Base-by-base conservation (phyloP, 1,140 invertebrate species). In the Penaeus indicus region DNA sequence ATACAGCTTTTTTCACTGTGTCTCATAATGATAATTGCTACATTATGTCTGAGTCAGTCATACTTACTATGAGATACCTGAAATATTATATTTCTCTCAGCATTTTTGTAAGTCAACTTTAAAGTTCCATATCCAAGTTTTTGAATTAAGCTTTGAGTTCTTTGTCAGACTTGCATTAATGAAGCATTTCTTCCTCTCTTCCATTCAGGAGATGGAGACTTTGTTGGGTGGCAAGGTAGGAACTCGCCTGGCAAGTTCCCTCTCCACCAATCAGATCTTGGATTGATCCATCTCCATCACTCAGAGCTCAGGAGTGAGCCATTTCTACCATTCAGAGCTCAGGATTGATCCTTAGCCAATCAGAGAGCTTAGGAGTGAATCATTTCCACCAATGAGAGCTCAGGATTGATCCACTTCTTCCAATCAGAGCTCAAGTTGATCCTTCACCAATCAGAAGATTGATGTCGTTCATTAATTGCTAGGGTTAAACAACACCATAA, bases 161-260 rank as follows among this genome's bases (percentile, higher is more conserved):
- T 82, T 84, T 88, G 81, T 88, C 92, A 89, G 90, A 90, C 90
- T 90, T 90, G 81, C 85, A 87, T 89, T 85, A 91, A 90, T 92
- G 91, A 91, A 91, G 90, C 86, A 90, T 92, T 90, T 91, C 91
- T 91, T 91, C 91, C 89, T 89, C 90, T 91, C 90, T 90, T 91
- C 91, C 91, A 93, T 93, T 93, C 94, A 96, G 95, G 95, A 94
- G 95, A 95, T 94, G 95, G 95, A 94, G 95, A 96, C 92, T 96
- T 96, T 95, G 95, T 96, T 94, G 95, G 95, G 94, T 96, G 95
- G 95, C 95, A 96, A 96, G 95, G 95, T 96, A 95, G 94, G 95
- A 88, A 90, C 87, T 88, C 62, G 90, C 86, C 88, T 84, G 86
- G 85, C 86, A 88, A 85, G 86, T 90, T 90, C 86, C 86, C 81